These are phyloP conservation scores for Neria commutata DNA, from an alignment of 2,888 invertebrate species.

Conservation along the genomic window DNA sequence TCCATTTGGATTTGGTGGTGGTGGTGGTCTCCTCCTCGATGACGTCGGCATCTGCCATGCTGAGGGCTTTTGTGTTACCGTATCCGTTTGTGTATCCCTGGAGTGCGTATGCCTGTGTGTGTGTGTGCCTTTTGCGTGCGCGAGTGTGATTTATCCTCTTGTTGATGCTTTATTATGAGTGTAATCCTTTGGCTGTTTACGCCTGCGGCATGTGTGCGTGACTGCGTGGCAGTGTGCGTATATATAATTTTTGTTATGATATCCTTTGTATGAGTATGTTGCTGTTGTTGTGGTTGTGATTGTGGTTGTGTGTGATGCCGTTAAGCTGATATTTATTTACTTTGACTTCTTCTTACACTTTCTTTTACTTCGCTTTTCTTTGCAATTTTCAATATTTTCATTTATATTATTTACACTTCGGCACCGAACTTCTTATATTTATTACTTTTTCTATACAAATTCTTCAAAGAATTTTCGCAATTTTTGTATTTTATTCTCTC, in stretches of 20 bases:
- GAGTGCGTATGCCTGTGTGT: conserved; percentile 38
- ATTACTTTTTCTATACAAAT: conserved; percentile 34
- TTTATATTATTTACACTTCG: no score
- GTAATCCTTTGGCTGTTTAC: conserved; percentile 21
- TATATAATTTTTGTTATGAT: no score
- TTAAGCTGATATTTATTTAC: background rate
- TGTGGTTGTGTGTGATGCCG: conserved; percentile 21
- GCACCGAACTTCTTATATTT: no score
- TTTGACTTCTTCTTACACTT: background rate
- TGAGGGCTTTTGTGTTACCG: background rate
- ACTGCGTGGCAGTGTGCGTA: no score
- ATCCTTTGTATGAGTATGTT: no score
- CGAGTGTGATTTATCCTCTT: conserved; percentile 16
- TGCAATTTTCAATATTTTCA: conserved; percentile 28
- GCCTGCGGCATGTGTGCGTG: background rate
- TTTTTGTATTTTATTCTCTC: conserved; percentile 15
- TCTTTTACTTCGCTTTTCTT: conserved; percentile 15
- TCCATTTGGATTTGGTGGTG: conserved; percentile 27
- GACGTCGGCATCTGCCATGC: conserved; percentile 2
- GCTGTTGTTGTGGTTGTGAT: conserved; percentile 9
- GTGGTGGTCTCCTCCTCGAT: conserved; percentile 30
- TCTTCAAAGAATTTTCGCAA: conserved; percentile 9
- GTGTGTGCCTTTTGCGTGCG: conserved; percentile 24
- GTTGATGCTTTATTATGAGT: conserved; percentile 36
- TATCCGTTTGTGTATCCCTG: conserved; percentile 34